These are phyloP conservation scores for Campylomormyrus tamandua DNA, from an alignment of 2,113 vertebrate genomes.

Conservation along the genomic window DNA sequence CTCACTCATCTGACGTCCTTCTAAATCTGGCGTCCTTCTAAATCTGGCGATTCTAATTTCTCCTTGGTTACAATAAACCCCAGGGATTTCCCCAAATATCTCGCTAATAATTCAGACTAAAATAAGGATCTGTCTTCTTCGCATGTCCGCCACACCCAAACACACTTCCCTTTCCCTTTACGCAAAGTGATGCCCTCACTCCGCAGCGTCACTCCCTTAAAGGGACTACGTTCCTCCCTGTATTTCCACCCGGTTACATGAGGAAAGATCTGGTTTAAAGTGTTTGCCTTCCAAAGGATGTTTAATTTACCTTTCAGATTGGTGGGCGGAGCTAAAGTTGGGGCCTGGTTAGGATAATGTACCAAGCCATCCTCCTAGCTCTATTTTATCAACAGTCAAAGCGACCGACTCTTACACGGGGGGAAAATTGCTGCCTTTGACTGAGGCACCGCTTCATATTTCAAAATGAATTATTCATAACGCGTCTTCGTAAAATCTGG, in stretches of 20 bases:
- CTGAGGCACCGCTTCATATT: slow-evolving; percentile 24
- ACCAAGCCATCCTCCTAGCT: neutral
- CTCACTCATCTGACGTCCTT: no score
- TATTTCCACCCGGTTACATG: neutral
- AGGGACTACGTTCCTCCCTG: no score
- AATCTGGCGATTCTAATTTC: no score
- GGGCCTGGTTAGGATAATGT: neutral
- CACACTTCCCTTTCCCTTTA: no score
- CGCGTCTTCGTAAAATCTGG: slow-evolving; percentile 14
- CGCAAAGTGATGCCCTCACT: no score
- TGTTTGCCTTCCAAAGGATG: neutral
- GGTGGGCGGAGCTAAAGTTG: neutral
- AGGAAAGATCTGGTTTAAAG: neutral
- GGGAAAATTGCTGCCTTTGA: slow-evolving; percentile 18
- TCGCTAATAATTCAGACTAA: no score
- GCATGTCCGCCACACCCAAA: no score
- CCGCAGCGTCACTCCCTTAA: no score
- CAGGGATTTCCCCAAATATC: no score
- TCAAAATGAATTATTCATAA: slow-evolving; percentile 26
- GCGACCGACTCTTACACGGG: neutral
- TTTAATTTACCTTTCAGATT: neutral
- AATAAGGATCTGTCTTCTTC: no score
- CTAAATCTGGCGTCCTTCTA: no score
- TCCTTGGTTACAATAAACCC: no score
- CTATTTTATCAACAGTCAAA: neutral